phyloP scores from a whole-genome alignment of 2,797 vertebrate genomes.

The Darevskia nairensis region DNA sequence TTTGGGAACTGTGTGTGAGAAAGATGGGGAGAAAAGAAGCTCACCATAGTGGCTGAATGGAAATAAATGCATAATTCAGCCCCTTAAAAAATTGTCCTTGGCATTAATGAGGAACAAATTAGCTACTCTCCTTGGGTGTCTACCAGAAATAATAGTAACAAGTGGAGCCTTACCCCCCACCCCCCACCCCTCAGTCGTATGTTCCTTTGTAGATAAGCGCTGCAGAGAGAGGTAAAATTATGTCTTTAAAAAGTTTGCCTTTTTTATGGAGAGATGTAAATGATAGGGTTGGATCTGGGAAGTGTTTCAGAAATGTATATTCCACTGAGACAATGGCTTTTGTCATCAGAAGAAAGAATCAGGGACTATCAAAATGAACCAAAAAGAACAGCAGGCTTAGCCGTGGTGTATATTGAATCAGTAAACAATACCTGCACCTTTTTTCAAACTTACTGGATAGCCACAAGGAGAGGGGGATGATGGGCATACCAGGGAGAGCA shows the following conservation, averaged over 20 bases:
- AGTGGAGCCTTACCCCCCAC: conserved; percentile 65
- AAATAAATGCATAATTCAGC: conserved; percentile 79
- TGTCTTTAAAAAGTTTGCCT: conserved; percentile 83
- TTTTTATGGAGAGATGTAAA: conserved; percentile 81
- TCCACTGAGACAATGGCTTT: conserved; percentile 77
- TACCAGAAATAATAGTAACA: conserved; percentile 83
- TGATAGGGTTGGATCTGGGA: conserved; percentile 77
- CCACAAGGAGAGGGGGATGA: neutral
- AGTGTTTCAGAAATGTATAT: conserved; percentile 81
- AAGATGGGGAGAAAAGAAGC: conserved; percentile 68
- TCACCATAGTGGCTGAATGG: conserved; percentile 69
- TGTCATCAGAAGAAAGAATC: conserved; percentile 78
- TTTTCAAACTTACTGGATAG: neutral
- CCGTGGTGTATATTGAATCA: neutral
- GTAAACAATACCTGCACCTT: conserved; percentile 55
- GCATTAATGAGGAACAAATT: conserved; percentile 85
- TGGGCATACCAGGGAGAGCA: too few species aligned
- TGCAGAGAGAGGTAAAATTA: conserved; percentile 83
- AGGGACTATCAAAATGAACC: conserved; percentile 71
- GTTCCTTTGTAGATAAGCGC: conserved; percentile 88
- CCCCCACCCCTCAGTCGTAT: conserved; percentile 76
- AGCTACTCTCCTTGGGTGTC: conserved; percentile 84
- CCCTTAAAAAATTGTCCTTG: conserved; percentile 80
- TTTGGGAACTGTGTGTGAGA: conserved; percentile 71
- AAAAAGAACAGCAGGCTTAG: conserved; percentile 64